A percentile compares a stretch with the other conserved stretches of the same genome.
Evolutionary conservation across 2,797 vertebrate species (phyloP).

Genomic region (Potorous gilbertii): DNA sequence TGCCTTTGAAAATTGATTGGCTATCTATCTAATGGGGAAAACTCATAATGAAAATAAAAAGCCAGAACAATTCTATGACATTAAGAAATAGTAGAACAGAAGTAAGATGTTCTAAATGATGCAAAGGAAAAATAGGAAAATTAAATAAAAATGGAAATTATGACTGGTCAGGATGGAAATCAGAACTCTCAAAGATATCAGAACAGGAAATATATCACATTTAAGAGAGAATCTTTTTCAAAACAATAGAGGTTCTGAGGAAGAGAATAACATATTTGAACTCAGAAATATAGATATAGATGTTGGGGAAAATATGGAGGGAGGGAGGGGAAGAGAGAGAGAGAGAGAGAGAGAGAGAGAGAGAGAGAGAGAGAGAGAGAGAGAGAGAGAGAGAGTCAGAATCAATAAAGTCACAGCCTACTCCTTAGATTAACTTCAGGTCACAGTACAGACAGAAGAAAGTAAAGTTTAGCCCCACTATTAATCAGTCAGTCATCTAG

Average conservation of each 20-base stretch:
- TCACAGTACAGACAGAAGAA: not conserved
- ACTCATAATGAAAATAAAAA: not conserved
- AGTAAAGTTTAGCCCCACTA: not conserved
- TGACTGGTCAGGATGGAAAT: not conserved
- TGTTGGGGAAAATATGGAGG: not conserved
- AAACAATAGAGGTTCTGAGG: not conserved
- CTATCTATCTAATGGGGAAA: not conserved
- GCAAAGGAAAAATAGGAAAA: not conserved
- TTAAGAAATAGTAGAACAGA: not conserved
- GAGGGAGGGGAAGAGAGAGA: too few species aligned
- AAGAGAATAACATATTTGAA: not conserved
- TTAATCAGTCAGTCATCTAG: not conserved
- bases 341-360: not conserved
- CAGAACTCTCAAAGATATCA: not conserved
- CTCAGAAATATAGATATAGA: not conserved
- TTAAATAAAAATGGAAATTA: not conserved
- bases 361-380: too few species aligned
- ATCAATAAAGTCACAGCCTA: not conserved
- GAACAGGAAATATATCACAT: not conserved
- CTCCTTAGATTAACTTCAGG: not conserved
- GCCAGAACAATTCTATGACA: not conserved
- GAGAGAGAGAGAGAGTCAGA: too few species aligned
- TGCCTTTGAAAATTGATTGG: not conserved
- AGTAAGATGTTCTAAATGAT: not conserved
- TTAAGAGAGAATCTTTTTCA: not conserved